These are phyloP conservation scores for Neosalanx taihuensis DNA, from an alignment of 2,797 vertebrate species.

Conservation along the genomic window DNA sequence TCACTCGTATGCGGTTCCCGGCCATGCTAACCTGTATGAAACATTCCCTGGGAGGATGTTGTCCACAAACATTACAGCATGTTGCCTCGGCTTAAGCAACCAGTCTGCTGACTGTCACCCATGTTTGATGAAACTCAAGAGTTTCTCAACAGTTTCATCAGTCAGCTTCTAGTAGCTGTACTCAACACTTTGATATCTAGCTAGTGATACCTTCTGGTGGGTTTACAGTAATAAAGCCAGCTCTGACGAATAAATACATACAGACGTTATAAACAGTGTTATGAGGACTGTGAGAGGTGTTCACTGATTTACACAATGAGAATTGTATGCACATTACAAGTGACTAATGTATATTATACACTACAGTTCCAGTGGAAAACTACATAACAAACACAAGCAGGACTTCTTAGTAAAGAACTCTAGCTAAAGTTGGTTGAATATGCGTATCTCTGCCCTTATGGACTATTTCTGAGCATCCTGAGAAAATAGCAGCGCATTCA, in stretches of 20 bases:
- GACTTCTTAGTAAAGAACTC: conserved; percentile 6
- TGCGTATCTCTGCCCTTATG: not conserved
- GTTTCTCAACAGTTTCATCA: not conserved
- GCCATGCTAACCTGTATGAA: too few relatives aligned
- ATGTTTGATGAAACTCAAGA: not conserved
- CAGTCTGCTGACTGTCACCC: not conserved
- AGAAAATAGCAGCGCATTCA: conserved; percentile 60
- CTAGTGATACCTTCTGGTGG: conserved; percentile 42
- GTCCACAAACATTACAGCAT: not conserved
- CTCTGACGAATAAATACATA: conserved; percentile 33
- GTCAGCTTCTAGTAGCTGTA: not conserved
- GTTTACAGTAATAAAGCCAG: conserved; percentile 31
- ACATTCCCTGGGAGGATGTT: not conserved
- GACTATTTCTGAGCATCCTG: conserved; percentile 50
- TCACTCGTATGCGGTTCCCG: too few relatives aligned
- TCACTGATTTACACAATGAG: conserved; percentile 1
- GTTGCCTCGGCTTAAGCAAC: not conserved
- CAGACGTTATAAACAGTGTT: conserved; percentile 3
- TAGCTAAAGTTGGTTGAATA: not conserved
- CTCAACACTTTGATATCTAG: conserved; percentile 35
- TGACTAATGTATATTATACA: not conserved
- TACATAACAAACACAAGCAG: conserved; percentile 18
- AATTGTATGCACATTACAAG: not conserved
- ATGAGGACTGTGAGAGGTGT: conserved; percentile 4
- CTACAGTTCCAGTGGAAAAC: not conserved